phyloP scores from a whole-genome alignment of 37 sponge, comb jelly and placozoan genomes.

The Agelas oroides region DNA sequence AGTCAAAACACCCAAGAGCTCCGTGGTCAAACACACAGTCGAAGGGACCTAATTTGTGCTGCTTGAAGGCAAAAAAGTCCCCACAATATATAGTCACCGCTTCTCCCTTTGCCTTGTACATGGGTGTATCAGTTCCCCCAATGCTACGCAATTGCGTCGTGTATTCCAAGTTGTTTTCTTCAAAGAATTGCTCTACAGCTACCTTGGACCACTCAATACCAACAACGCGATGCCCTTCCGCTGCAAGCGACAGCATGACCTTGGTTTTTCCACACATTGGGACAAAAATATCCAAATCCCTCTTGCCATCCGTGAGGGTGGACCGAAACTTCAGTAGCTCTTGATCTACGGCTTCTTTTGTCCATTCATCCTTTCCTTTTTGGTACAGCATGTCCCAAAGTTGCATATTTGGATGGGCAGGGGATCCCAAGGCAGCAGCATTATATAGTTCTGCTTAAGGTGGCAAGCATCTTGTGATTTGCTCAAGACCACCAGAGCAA shows the following conservation, averaged over 20 bases:
- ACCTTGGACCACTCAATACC: constrained; percentile 18
- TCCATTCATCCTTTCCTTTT: not conserved
- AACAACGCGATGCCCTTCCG: not conserved
- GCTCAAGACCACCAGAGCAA: too few relatives aligned
- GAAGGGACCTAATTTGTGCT: not conserved
- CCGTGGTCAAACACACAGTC: constrained; percentile 1
- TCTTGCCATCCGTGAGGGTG: not conserved
- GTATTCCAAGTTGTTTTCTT: not conserved
- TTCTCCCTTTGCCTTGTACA: not conserved
- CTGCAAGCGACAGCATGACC: not conserved
- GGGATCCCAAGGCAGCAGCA: too few relatives aligned
- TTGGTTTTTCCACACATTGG: constrained; percentile 10
- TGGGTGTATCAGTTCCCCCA: not conserved
- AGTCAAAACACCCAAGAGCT: not conserved
- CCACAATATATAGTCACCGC: constrained; percentile 8
- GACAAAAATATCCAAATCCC: not conserved
- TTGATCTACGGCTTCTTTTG: not conserved
- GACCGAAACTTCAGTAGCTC: not conserved
- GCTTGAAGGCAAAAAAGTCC: constrained; percentile 9
- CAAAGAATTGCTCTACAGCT: constrained; percentile 6
- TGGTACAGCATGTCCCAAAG: not conserved
- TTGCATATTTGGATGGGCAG: not conserved
- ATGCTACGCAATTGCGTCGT: not conserved
- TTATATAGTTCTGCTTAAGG: too few relatives aligned
- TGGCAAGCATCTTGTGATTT: too few relatives aligned